Evolutionary conservation across 2,888 invertebrate genomes (phyloP).

Genomic region (Ecliptopera silaceata): DNA sequence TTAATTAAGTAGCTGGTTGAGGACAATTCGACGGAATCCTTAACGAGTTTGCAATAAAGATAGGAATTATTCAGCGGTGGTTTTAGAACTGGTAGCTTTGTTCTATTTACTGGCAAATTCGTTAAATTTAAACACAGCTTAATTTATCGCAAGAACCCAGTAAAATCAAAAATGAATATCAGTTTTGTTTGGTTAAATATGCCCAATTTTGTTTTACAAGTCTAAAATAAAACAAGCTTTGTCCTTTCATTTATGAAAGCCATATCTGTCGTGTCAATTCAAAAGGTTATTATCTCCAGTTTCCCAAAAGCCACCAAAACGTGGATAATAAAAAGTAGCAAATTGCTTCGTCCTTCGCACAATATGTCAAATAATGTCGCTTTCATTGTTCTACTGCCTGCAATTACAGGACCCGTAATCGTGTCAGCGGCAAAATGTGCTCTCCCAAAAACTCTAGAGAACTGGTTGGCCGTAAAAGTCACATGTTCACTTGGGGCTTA

Average conservation of each 20-base stretch:
- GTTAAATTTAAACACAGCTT: background rate
- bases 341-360: slow-evolving; percentile 35
- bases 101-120: background rate
- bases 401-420: slow-evolving; percentile 60
- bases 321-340: slow-evolving; percentile 30
- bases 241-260: slow-evolving; percentile 4
- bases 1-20: slow-evolving; percentile 70
- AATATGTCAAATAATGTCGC: slow-evolving; percentile 53
- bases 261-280: slow-evolving; percentile 16
- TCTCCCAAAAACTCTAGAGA: slow-evolving; percentile 69
- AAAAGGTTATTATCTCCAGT: slow-evolving; percentile 23
- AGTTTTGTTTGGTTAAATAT: background rate
- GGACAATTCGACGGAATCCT: slow-evolving; percentile 27
- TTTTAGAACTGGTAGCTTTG: slow-evolving; percentile 1
- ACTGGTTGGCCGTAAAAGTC: slow-evolving; percentile 77
- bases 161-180: background rate
- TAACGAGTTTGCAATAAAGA: slow-evolving; percentile 4
- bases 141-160: background rate
- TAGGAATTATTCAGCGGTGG: slow-evolving; percentile 2
- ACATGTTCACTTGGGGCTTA: slow-evolving; percentile 76
- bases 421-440: slow-evolving; percentile 69
- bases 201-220: background rate
- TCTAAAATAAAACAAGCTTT: background rate
- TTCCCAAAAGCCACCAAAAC: slow-evolving; percentile 22
- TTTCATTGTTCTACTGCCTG: slow-evolving; percentile 54